These are phyloP conservation scores for Xestia sexstrigata DNA, from an alignment of 2,888 invertebrate genomes.

Conservation along the genomic window DNA sequence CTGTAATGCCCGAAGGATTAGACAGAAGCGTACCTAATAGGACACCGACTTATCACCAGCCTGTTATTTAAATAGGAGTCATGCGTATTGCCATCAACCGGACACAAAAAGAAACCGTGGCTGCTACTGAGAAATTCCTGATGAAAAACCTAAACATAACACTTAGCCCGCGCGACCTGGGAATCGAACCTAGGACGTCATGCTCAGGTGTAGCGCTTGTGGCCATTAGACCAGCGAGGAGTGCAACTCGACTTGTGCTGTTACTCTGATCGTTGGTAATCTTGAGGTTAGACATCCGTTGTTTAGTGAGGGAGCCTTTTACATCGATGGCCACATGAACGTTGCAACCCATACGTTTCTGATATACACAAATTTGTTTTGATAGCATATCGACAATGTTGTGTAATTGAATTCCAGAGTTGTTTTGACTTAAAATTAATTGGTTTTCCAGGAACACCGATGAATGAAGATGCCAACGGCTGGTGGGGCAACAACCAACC, in stretches of 20 bases:
- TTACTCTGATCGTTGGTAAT: neutral
- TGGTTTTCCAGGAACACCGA: constrained; percentile 16
- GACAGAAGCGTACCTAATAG: neutral
- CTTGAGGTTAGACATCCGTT: neutral
- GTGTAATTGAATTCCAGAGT: neutral
- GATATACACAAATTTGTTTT: neutral
- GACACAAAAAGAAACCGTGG: neutral
- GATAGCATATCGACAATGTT: neutral
- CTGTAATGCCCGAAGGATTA: neutral
- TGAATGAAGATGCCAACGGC: constrained; percentile 68
- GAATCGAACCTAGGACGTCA: neutral
- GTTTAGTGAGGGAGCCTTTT: neutral
- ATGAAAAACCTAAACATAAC: neutral
- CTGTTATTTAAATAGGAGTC: neutral
- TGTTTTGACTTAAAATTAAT: neutral
- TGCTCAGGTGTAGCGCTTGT: neutral
- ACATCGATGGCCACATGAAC: neutral
- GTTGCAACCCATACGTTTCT: neutral
- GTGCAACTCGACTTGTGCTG: neutral
- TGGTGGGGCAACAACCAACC: constrained; percentile 78
- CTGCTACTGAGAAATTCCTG: neutral
- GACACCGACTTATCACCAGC: neutral
- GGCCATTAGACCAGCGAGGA: neutral
- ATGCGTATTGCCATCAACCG: neutral
- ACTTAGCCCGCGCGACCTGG: neutral